Conservation (phyloP, 2,113 vertebrate genomes). For the Morone saxatilis region DNA sequence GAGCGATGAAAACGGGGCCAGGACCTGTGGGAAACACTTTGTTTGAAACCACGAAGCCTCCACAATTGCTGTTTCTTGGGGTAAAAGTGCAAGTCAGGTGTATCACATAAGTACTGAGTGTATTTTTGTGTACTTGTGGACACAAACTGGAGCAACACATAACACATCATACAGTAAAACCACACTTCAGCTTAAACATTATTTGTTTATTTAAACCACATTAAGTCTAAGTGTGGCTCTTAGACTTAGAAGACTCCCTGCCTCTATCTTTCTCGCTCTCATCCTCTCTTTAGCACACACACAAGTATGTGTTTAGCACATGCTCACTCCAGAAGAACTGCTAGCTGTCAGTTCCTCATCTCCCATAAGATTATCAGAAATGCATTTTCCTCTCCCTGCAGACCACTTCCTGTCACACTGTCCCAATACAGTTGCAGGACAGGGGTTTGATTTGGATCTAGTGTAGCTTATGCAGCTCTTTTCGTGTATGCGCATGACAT, state of each 20-base stretch:
- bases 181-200: neutral
- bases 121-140: neutral
- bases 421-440: neutral
- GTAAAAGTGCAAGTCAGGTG: neutral
- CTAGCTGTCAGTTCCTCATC: conserved; percentile 38
- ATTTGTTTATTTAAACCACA: neutral
- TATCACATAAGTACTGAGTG: neutral
- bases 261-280: neutral
- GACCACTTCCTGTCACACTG: conserved; percentile 28
- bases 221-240: neutral
- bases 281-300: neutral
- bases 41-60: neutral
- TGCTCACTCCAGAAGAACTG: neutral
- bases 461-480: neutral
- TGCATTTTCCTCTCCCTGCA: conserved; percentile 13
- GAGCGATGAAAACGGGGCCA: neutral
- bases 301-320: neutral
- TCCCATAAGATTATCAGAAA: conserved; percentile 33
- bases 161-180: too few species aligned
- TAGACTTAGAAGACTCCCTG: neutral
- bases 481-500: conserved; percentile 9
- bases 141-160: neutral
- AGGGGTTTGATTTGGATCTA: neutral
- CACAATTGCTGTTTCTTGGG: neutral
- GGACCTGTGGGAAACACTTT: neutral